Percentiles rank a stretch among this genome's conserved stretches.
Evolutionary conservation across 2,113 vertebrate genomes (phyloP).

Genomic region (Thinocorus orbignyianus): DNA sequence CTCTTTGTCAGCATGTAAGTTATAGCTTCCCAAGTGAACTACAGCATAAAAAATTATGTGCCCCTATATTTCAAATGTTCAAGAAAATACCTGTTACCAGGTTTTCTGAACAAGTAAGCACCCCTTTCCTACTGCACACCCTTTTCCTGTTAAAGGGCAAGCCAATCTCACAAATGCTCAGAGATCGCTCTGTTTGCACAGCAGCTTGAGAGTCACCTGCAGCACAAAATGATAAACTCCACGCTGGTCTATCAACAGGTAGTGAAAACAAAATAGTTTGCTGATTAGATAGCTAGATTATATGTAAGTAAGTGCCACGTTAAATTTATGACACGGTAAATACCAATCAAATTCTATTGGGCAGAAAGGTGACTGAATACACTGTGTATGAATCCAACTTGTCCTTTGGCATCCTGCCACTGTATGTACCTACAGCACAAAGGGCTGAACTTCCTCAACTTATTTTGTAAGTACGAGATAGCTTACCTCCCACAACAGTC

Average conservation of each 20-base stretch:
- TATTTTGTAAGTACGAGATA: not conserved
- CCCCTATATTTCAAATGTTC: slow-evolving; percentile 15
- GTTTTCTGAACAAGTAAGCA: not conserved
- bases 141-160: not conserved
- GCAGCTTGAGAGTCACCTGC: not conserved
- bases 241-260: not conserved
- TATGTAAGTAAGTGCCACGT: not conserved
- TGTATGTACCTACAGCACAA: rapidly evolving
- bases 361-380: not conserved
- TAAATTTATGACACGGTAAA: not conserved
- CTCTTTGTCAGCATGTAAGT: slow-evolving; percentile 49
- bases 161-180: not conserved
- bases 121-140: not conserved
- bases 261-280: not conserved
- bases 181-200: not conserved
- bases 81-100: not conserved
- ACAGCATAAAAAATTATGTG: slow-evolving; percentile 40
- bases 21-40: slow-evolving; percentile 30
- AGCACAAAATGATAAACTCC: not conserved
- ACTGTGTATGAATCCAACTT: not conserved
- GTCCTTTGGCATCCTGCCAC: not conserved
- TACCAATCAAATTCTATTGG: not conserved
- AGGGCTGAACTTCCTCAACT: not conserved
- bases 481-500: not conserved
- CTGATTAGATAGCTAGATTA: not conserved